Base-by-base conservation (phyloP, 2,888 invertebrate species). In the Parnassius apollo region DNA sequence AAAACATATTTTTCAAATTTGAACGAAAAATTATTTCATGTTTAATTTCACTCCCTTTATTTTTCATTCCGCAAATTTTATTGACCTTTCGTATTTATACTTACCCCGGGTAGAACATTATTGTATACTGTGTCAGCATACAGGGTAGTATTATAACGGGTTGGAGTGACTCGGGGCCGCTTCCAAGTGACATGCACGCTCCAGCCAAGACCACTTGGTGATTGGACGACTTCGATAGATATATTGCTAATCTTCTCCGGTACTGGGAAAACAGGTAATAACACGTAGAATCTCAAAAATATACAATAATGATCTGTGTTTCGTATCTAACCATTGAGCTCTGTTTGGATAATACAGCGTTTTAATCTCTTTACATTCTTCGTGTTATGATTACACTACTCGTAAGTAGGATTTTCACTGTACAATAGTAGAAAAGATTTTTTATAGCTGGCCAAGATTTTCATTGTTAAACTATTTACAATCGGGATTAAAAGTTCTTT, bases 131-230 rank as follows among this genome's bases (percentile, higher is more conserved):
- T 56, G 4, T 69, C 66, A 0, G 77, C 68, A 1, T 64, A 56
- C 11, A 90, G 64, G 0, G 79, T 81, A 4, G 87, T 69, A 25
- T 78, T 81, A 71, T 86, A 88, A 1, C 48, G 49, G 0, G 75
- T 66, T 0, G 86, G 85, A 0, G 42, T 44, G 12, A 48, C 58
- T 0, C 3, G 13, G 0, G 85, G 83, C 2, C 11, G 57, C 0
- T 59, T 12, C 91, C 90, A 91, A 0, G 49, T 61, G 2, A 84
- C 83, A 2, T 44, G 61, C 9, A 91, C 78, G 10, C 71, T 67
- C 85, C 84, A 88, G 0, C 70, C 73, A 1, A 65, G 65, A 0
- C 50, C 63, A 7, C 67, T 64, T 8, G 52, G 56, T 12, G 69
- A 66, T 48, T 71, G 66, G 1, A 22, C 64, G 0, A 77, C 75